Base-by-base conservation (phyloP, 2,113 vertebrate genomes). In the Dasypus novemcinctus region DNA sequence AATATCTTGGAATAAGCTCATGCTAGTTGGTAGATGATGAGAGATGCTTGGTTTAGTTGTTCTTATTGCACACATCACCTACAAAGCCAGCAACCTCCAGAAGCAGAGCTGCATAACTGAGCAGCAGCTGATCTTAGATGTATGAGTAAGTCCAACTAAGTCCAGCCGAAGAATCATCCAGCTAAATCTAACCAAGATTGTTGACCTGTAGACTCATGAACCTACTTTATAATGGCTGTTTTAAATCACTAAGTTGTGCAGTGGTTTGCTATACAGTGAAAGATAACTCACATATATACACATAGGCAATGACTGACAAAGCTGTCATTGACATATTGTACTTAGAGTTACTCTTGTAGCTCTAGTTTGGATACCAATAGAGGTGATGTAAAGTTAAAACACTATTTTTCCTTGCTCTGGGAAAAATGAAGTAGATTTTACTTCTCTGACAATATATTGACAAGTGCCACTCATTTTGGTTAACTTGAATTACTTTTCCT, bases 401-500 rank as follows among this genome's bases (percentile, higher is more conserved):
- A 17, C 36, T 76, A 33, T 75, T 17, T 72, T 76, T 78, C 43
- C 18, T 75, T 81, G 49, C 36, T 36, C 33, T 84, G 43, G 25
- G 57, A 84, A 85, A 75, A 76, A 33, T 66, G n/a, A 69, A 80
- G 59, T 38, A 78, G 17, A 52, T 33, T 92, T 15, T 52, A 57
- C 18, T 85, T 66, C n/a, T 17, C 9, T 33, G 12, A 46, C 29
- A 85, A 27, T 43, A 49, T 76, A 52, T 38, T 84, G 20, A 66
- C 33, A 41, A 33, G 17, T 29, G 68, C 14, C 14, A 83, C 15
- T 57, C 21, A 57, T 46, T 82, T 43, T 68, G 20, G 27, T 68
- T 85, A 92, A 76, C 43, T 43, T 66, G 61, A 85, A 76, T 78
- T 78, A 76, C 13, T 54, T 85, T 68, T 85, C n/a, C n/a, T 92